A percentile compares a stretch with the other conserved stretches of the same genome.
Evolutionary conservation across 2,888 invertebrate genomes (phyloP).

Genomic region (Scaptodrosophila latifasciaeformis): DNA sequence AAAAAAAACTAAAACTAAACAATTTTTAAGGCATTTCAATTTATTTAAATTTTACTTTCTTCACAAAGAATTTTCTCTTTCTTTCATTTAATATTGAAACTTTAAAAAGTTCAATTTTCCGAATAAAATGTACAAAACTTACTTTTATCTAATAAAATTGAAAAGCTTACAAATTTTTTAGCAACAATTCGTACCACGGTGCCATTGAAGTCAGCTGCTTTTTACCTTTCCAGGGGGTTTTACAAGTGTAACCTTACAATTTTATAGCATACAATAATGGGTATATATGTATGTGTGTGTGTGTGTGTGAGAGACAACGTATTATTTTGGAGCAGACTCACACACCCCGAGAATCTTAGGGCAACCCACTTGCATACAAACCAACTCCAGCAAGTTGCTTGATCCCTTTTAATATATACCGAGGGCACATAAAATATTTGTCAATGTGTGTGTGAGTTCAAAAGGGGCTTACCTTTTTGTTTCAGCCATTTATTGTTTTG

Average conservation of each 20-base stretch:
- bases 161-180: too few relatives aligned
- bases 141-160: too few relatives aligned
- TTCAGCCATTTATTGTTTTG: too few relatives aligned
- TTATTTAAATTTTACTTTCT: too few relatives aligned
- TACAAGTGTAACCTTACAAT: conserved; percentile 61
- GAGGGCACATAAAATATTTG: conserved; percentile 4
- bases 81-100: too few relatives aligned
- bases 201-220: conserved; percentile 28
- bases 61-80: too few relatives aligned
- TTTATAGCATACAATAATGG: conserved; percentile 48
- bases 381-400: conserved; percentile 20
- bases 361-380: background rate
- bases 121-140: too few relatives aligned
- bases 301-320: conserved; percentile 13
- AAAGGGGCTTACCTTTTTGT: conserved; percentile 33
- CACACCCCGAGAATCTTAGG: conserved; percentile 21
- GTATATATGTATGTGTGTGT: conserved; percentile 13
- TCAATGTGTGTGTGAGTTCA: conserved; percentile 21
- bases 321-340: too few relatives aligned
- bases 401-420: conserved; percentile 65
- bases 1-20: too few relatives aligned
- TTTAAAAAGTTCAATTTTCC: too few relatives aligned
- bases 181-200: conserved; percentile 13
- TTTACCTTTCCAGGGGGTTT: conserved; percentile 36
- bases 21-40: too few relatives aligned